Base-by-base conservation (phyloP, 2,888 invertebrate genomes). In the Drosophila fulvimacula region DNA sequence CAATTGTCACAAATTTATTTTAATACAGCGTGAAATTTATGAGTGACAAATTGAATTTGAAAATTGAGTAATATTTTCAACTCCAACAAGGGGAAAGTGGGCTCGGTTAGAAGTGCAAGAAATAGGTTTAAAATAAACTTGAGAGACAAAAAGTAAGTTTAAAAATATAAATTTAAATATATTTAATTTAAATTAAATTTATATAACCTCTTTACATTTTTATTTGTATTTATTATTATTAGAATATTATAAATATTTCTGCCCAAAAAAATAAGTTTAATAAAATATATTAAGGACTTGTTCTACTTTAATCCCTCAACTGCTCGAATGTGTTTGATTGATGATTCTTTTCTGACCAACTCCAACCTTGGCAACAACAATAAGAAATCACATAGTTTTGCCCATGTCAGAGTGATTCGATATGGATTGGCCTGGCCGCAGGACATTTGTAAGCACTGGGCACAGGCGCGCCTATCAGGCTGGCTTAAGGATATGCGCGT, bases 11-110 rank as follows among this genome's bases (percentile, higher is more conserved):
- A 75, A 88, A 88, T 88, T 89, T 89, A 83, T 91, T 89, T 82
- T 81, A 89, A 90, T 87, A 82, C 76, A 83, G 73, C 87, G 87
- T 91, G 82, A 91, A 90, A 90, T 90, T 90, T 90, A 84, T 90
- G 89, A 82, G 67, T 88, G 85, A 86, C 83, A 90, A 90, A 91
- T 90, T 90, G 76, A 91, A 90, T 90, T 90, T 83, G 76, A 71
- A 81, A 80, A 81, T 90, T 84, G 78, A 78, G 73, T 57, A 84
- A 87, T 74, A 88, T 88, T 86, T 86, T 73, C 58, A n/a, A 9
- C 44, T 34, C 4, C 30, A 41, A 36, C 7, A 17, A 15, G 6
- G 36, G 15, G 4, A 17, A 32, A 36, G 51, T 42, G 36, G 5
- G 17, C 15, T 34, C 1, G 17, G 19, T 30, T 13, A 11, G 41